Evolutionary conservation across 1,140 invertebrate genomes (phyloP).

Genomic region (Dendroctonus ponderosae): DNA sequence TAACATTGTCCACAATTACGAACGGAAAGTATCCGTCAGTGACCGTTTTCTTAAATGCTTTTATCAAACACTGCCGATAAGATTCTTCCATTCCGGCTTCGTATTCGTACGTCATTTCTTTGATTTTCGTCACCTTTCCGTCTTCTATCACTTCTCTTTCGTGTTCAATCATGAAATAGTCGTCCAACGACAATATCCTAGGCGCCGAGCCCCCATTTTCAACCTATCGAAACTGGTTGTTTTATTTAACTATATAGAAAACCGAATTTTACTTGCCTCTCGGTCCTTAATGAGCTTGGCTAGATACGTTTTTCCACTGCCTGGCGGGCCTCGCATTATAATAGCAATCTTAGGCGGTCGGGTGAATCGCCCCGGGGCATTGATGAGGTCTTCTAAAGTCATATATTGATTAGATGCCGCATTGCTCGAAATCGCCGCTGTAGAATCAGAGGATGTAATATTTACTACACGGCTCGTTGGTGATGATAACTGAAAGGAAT

Average conservation of each 20-base stretch:
- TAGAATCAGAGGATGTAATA: no score
- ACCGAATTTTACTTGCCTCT: constrained; percentile 48
- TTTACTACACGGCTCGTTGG: no score
- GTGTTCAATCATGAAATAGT: constrained; percentile 92
- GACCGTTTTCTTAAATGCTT: constrained; percentile 90
- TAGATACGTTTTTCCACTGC: constrained; percentile 85
- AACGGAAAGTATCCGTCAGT: constrained; percentile 91
- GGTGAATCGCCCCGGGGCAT: constrained; percentile 67
- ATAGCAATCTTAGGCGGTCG: constrained; percentile 83
- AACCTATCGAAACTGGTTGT: constrained; percentile 56
- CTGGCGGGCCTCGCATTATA: constrained; percentile 85
- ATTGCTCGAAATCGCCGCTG: not conserved
- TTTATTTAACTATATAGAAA: constrained; percentile 3
- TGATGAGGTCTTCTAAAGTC: constrained; percentile 82
- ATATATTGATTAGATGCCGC: constrained; percentile 11
- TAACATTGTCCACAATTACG: constrained; percentile 87
- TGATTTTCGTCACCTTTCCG: constrained; percentile 68
- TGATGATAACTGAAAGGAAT: no score
- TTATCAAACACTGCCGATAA: constrained; percentile 79
- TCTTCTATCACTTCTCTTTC: constrained; percentile 77
- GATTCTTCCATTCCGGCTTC: constrained; percentile 79
- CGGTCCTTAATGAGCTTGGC: constrained; percentile 83
- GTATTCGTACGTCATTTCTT: constrained; percentile 87
- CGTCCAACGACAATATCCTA: constrained; percentile 89
- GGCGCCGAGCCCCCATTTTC: constrained; percentile 76